Percentiles rank a stretch among this genome's conserved stretches.
Conservation (phyloP, 2,888 invertebrate species). For the Agrochola lota region DNA sequence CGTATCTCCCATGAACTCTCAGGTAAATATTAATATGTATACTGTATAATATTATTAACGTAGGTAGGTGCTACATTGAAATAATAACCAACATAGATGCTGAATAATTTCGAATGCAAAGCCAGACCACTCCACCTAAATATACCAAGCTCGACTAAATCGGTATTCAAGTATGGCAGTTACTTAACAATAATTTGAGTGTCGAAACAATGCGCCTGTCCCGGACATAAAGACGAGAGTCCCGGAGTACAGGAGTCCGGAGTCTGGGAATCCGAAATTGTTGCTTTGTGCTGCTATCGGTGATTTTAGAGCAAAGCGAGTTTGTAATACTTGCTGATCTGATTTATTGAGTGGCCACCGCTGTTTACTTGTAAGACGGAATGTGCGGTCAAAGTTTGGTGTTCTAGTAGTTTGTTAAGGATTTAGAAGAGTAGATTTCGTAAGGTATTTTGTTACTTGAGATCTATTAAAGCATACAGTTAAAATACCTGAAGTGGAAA, state of each 20-base stretch:
- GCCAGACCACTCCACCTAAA: neutral
- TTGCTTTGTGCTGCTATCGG: constrained; percentile 56
- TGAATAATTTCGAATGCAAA: constrained; percentile 22
- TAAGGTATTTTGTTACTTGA: neutral
- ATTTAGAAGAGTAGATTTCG: neutral
- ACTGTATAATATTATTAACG: too few relatives aligned
- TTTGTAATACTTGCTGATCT: constrained; percentile 56
- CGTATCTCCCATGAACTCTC: neutral
- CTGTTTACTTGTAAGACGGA: constrained; percentile 48
- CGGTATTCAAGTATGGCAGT: constrained; percentile 26
- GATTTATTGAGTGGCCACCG: constrained; percentile 53
- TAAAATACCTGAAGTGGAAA: neutral
- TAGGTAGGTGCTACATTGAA: neutral
- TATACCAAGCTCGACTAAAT: constrained; percentile 29
- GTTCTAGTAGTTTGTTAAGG: neutral
- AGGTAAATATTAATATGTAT: neutral
- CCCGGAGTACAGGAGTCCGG: constrained; percentile 14
- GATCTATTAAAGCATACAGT: neutral
- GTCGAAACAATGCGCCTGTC: constrained; percentile 55
- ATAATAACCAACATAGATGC: neutral
- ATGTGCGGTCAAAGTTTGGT: constrained; percentile 21
- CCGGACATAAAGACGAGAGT: constrained; percentile 48
- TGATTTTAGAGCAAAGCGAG: constrained; percentile 48
- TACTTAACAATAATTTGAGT: constrained; percentile 57
- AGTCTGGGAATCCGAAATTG: constrained; percentile 44